A percentile compares a stretch with the other conserved stretches of the same genome.
These are phyloP conservation scores for Oedothorax gibbosus DNA, from an alignment of 1,140 invertebrate species.

Conservation along the genomic window DNA sequence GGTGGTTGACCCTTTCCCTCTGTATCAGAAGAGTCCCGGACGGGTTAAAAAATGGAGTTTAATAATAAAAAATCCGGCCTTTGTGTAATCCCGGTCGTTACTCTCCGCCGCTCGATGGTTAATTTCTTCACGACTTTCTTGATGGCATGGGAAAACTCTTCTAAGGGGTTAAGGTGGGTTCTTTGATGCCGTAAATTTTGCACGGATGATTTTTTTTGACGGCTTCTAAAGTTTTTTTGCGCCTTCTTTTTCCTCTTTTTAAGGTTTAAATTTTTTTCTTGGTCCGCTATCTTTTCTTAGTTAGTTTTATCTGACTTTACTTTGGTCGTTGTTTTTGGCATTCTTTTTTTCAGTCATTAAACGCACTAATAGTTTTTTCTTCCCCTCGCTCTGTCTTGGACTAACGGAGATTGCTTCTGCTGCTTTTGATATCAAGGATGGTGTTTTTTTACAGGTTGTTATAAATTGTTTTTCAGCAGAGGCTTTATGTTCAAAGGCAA, in stretches of 20 bases:
- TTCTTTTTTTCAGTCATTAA: conserved; percentile 57
- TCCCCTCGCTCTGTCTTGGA: conserved; percentile 11
- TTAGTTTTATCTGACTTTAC: conserved; percentile 32
- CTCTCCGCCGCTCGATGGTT: conserved; percentile 40
- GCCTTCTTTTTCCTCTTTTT: conserved; percentile 25
- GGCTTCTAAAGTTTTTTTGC: background rate
- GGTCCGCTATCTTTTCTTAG: conserved; percentile 7
- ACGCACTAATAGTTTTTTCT: conserved; percentile 51
- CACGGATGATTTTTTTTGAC: conserved; percentile 15
- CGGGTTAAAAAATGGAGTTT: conserved; percentile 52
- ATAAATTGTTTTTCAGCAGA: conserved; percentile 53
- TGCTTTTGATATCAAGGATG: conserved; percentile 47
- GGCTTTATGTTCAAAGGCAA: conserved; percentile 40
- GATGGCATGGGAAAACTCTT: conserved; percentile 53
- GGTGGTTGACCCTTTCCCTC: conserved; percentile 53
- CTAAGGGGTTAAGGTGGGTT: conserved; percentile 39
- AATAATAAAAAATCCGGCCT: conserved; percentile 38
- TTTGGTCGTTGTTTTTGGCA: conserved; percentile 39
- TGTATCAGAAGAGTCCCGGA: conserved; percentile 30
- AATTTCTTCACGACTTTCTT: conserved; percentile 57
- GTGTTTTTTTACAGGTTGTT: conserved; percentile 28
- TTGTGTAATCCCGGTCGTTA: conserved; percentile 52
- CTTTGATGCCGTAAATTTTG: conserved; percentile 43
- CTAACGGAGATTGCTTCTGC: conserved; percentile 40
- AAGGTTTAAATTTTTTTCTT: conserved; percentile 6